Percentiles rank a stretch among this genome's conserved stretches.
Conservation (phyloP, 2,113 vertebrate species). For the Brachyhypopomus occidentalis region DNA sequence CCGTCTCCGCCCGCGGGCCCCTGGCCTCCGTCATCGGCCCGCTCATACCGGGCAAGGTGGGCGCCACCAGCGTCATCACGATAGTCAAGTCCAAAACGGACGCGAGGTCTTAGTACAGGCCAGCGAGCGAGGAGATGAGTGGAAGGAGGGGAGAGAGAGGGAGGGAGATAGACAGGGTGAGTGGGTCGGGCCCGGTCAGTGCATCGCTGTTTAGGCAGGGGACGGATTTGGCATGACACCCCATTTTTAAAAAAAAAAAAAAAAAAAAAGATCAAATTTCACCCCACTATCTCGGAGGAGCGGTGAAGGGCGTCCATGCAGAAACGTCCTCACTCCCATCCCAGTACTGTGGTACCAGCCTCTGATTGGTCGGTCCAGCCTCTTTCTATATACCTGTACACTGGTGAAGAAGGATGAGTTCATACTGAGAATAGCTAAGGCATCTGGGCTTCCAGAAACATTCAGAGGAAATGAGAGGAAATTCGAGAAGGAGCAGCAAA, state of each 20-base stretch:
- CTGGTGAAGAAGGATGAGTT: constrained; percentile 20
- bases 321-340: constrained; percentile 22
- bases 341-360: neutral
- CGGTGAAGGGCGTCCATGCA: constrained; percentile 14
- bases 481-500: constrained; percentile 57
- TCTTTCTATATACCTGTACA: constrained; percentile 11
- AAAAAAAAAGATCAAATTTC: constrained; percentile 13
- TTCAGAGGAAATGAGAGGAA: constrained; percentile 50
- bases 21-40: constrained; percentile 87
- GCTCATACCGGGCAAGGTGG: constrained; percentile 91
- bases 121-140: constrained; percentile 46
- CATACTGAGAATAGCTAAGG: constrained; percentile 22
- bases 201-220: constrained; percentile 51
- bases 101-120: constrained; percentile 84
- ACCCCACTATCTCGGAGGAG: constrained; percentile 1
- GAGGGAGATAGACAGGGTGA: neutral
- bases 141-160: neutral
- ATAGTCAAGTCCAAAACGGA: constrained; percentile 99
- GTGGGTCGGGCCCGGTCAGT: constrained; percentile 46
- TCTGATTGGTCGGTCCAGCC: constrained; percentile 30
- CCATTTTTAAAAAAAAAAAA: neutral
- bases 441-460: constrained; percentile 49
- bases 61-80: constrained; percentile 96
- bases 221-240: neutral
- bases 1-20: constrained; percentile 77